Percentiles rank a stretch among this genome's conserved stretches.
phyloP scores from a whole-genome alignment of 1,140 invertebrate species.

The Frieseomelitta varia region DNA sequence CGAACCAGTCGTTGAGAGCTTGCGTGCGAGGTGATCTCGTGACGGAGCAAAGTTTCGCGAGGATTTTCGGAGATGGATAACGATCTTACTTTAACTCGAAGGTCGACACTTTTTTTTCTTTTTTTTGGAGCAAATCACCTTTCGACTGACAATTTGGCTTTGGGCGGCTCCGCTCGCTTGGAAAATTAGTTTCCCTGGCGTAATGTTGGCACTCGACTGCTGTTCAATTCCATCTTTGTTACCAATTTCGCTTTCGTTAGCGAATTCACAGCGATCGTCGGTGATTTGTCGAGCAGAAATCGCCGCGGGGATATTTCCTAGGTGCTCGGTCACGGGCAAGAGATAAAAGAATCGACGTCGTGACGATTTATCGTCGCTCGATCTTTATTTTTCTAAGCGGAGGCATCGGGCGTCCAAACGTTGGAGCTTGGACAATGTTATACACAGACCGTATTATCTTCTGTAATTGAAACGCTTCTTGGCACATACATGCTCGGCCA shows the following conservation, averaged over 20 bases:
- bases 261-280: neutral
- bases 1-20: neutral
- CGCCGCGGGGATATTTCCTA: neutral
- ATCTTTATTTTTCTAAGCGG: slow-evolving; percentile 17
- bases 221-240: too few relatives aligned
- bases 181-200: neutral
- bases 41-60: neutral
- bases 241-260: too few relatives aligned
- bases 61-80: neutral
- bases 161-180: neutral
- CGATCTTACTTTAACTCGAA: neutral
- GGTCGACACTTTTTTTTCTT: neutral
- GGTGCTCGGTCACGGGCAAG: neutral
- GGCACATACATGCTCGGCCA: neutral
- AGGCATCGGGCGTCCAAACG: slow-evolving; percentile 11
- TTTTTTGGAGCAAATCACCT: neutral
- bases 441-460: slow-evolving; percentile 6
- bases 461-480: slow-evolving; percentile 32
- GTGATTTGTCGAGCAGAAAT: neutral
- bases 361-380: neutral
- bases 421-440: neutral
- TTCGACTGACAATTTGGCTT: neutral
- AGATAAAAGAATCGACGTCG: too few relatives aligned
- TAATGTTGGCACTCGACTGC: neutral
- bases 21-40: neutral